A percentile compares a stretch with the other conserved stretches of the same genome.
These are phyloP conservation scores for Hydrochoerus hydrochaeris DNA, from an alignment of 2,113 vertebrate species.

Conservation along the genomic window DNA sequence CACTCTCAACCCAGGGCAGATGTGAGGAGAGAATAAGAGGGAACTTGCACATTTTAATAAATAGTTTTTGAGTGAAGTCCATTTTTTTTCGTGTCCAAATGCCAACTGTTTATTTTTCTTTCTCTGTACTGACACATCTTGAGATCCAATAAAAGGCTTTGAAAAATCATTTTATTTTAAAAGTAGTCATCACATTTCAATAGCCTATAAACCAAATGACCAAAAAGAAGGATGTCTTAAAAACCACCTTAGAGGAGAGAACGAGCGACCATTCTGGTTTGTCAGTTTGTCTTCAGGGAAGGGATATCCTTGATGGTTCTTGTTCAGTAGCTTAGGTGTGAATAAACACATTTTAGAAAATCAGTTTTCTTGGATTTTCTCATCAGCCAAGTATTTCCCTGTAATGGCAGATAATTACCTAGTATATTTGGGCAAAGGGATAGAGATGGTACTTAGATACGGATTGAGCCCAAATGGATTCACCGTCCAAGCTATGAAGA, in stretches of 20 bases:
- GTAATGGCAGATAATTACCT: constrained; percentile 79
- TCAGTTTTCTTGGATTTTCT: constrained; percentile 74
- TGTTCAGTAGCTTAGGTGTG: constrained; percentile 61
- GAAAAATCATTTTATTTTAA: constrained; percentile 68
- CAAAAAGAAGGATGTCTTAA: neutral
- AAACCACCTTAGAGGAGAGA: neutral
- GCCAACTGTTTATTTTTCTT: constrained; percentile 48
- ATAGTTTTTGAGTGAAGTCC: constrained; percentile 63
- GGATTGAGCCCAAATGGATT: constrained; percentile 82
- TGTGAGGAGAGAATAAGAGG: neutral
- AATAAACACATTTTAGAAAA: constrained; percentile 74
- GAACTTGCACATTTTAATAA: constrained; percentile 61
- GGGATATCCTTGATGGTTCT: neutral
- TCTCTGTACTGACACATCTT: constrained; percentile 35
- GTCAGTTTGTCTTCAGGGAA: neutral
- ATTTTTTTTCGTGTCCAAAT: constrained; percentile 67
- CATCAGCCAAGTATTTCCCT: constrained; percentile 71
- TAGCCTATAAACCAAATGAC: constrained; percentile 51
- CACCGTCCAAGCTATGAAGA: constrained; percentile 72
- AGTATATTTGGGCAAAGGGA: constrained; percentile 78
- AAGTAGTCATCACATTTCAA: constrained; percentile 38
- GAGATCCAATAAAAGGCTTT: constrained; percentile 43
- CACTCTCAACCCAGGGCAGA: neutral
- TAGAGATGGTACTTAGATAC: constrained; percentile 79
- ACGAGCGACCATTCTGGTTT: neutral